These are phyloP conservation scores for Pseudomyrmex dendroicus DNA, from an alignment of 1,140 invertebrate genomes.

Conservation along the genomic window DNA sequence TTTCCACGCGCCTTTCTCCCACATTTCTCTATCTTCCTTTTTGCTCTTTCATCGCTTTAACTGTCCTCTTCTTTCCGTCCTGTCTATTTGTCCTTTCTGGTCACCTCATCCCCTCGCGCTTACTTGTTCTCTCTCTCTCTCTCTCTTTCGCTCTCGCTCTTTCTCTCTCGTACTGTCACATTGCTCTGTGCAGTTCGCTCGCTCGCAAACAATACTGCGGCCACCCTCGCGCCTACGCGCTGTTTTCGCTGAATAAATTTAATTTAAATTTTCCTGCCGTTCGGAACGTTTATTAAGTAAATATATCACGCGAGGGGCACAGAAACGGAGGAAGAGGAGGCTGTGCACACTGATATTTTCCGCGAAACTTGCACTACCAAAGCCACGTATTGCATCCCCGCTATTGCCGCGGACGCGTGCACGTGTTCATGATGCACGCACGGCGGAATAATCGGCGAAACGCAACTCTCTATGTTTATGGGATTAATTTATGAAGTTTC, in stretches of 20 bases:
- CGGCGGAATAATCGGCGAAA: slow-evolving; percentile 58
- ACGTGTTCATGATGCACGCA: slow-evolving; percentile 58
- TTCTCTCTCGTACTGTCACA: slow-evolving; percentile 43
- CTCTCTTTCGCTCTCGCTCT: slow-evolving; percentile 32
- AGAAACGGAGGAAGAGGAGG: slow-evolving; percentile 11
- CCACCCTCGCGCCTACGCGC: slow-evolving; percentile 53
- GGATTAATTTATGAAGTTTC: slow-evolving; percentile 73
- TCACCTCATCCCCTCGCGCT: not conserved
- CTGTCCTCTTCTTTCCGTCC: not conserved
- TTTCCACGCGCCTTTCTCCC: not conserved
- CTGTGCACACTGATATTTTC: slow-evolving; percentile 68
- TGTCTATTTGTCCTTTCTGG: not conserved
- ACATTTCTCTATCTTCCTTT: not conserved
- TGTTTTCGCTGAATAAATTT: slow-evolving; percentile 76
- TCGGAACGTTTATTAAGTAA: slow-evolving; percentile 76
- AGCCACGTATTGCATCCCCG: slow-evolving; percentile 37
- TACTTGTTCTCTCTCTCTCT: not conserved
- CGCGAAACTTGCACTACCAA: slow-evolving; percentile 34
- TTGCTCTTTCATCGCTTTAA: not conserved
- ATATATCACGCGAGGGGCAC: slow-evolving; percentile 67
- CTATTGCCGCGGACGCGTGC: slow-evolving; percentile 25
- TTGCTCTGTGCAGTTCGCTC: slow-evolving; percentile 55
- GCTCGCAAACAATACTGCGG: slow-evolving; percentile 69
- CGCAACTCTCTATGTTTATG: slow-evolving; percentile 52
- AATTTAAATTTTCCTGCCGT: slow-evolving; percentile 75